Percentiles rank a stretch among this genome's conserved stretches.
phyloP scores from a whole-genome alignment of 2,888 invertebrate genomes.

The Philereme vetulata region DNA sequence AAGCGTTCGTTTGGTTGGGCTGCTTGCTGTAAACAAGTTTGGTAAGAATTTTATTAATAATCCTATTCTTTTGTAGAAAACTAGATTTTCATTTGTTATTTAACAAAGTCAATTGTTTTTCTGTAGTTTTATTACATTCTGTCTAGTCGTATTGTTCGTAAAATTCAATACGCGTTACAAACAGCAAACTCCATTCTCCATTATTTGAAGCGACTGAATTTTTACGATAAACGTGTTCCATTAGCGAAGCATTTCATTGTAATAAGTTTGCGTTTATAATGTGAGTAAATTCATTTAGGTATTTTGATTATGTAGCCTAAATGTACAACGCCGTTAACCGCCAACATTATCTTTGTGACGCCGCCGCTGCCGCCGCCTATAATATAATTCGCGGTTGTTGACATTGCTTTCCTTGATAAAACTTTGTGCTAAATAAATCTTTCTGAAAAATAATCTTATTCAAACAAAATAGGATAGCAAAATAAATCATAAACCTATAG shows the following conservation, averaged over 20 bases:
- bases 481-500: background rate
- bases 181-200: slow-evolving; percentile 25
- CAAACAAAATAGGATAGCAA: background rate
- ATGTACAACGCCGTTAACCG: slow-evolving; percentile 7
- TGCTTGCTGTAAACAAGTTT: slow-evolving; percentile 75
- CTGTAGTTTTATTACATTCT: background rate
- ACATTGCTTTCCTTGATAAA: slow-evolving; percentile 46
- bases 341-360: slow-evolving; percentile 23
- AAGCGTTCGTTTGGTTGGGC: slow-evolving; percentile 60
- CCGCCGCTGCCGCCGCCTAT: slow-evolving; percentile 32
- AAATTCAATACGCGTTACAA: slow-evolving; percentile 9
- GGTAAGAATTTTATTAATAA: slow-evolving; percentile 58
- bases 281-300: background rate
- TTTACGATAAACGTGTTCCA: slow-evolving; percentile 4
- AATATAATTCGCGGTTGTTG: slow-evolving; percentile 53
- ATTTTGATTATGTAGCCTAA: background rate
- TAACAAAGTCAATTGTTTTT: slow-evolving; percentile 1
- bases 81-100: slow-evolving; percentile 12
- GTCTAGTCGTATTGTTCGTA: background rate
- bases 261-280: background rate
- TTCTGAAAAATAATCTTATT: background rate
- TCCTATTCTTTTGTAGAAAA: slow-evolving; percentile 36
- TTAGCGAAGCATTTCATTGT: background rate
- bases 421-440: slow-evolving; percentile 39
- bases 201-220: slow-evolving; percentile 16